phyloP scores from a whole-genome alignment of 1,140 invertebrate genomes.

The Onthophagus taurus region DNA sequence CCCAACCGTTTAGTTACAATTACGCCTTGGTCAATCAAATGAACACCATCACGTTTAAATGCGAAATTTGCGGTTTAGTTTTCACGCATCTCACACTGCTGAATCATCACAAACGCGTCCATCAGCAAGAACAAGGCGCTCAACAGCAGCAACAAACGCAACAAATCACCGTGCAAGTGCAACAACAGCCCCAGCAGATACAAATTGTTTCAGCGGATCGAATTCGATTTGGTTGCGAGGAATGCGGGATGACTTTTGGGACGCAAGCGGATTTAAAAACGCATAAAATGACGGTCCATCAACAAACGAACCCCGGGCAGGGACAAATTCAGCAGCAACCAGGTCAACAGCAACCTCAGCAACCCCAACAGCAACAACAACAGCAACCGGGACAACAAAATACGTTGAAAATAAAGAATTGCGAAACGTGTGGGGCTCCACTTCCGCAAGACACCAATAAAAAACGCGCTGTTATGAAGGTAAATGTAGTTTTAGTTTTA shows the following conservation, averaged over 20 bases:
- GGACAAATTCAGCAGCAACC: constrained; percentile 21
- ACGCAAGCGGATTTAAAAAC: constrained; percentile 46
- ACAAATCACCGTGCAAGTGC: constrained; percentile 45
- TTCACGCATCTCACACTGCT: constrained; percentile 67
- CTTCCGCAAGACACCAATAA: constrained; percentile 37
- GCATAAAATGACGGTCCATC: constrained; percentile 34
- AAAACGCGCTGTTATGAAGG: constrained; percentile 36
- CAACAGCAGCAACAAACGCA: constrained; percentile 42
- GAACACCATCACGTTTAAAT: constrained; percentile 73
- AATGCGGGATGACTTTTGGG: constrained; percentile 47
- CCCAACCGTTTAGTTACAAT: constrained; percentile 60
- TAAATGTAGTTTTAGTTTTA: constrained; percentile 2
- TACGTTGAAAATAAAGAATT: constrained; percentile 38
- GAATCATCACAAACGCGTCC: constrained; percentile 73
- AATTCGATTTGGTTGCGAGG: constrained; percentile 47
- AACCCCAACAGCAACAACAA: constrained; percentile 20
- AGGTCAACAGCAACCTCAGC: constrained; percentile 15
- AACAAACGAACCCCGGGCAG: constrained; percentile 20
- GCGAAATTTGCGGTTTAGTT: constrained; percentile 73
- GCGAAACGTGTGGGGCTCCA: constrained; percentile 40
- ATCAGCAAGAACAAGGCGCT: constrained; percentile 46
- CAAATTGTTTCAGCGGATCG: constrained; percentile 53
- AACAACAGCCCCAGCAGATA: constrained; percentile 39
- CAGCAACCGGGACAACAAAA: constrained; percentile 31
- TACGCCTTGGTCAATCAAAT: constrained; percentile 49